A percentile compares a stretch with the other conserved stretches of the same genome.
phyloP scores from a whole-genome alignment of 2,113 vertebrate genomes.

The Ceyx melanurus region DNA sequence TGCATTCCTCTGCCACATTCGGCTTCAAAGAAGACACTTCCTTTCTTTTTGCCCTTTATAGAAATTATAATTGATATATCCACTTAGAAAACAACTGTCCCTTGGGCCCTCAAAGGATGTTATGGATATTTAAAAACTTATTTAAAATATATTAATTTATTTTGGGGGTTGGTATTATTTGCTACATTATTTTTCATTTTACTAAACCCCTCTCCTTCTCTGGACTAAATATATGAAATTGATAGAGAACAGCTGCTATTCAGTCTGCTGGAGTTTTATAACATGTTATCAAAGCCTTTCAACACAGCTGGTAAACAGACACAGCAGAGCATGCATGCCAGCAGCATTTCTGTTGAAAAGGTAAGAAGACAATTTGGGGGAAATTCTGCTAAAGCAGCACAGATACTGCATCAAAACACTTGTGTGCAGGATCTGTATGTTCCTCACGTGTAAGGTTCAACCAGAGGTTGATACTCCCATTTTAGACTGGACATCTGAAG shows the following conservation, averaged over 20 bases:
- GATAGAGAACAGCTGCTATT: conserved; percentile 70
- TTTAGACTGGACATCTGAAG: not conserved
- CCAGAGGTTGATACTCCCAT: not conserved
- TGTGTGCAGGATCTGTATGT: not conserved
- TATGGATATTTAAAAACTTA: not conserved
- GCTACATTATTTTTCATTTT: conserved; percentile 10
- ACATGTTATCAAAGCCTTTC: conserved; percentile 73
- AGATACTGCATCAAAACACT: not conserved
- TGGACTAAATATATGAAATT: conserved; percentile 47
- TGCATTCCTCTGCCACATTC: not conserved
- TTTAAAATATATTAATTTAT: not conserved
- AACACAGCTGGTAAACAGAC: conserved; percentile 74
- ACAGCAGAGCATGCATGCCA: not conserved
- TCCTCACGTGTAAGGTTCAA: not conserved
- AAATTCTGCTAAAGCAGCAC: not conserved
- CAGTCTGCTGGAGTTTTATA: conserved; percentile 60
- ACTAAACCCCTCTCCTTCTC: not conserved
- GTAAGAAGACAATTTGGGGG: not conserved
- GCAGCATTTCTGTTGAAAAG: conserved; percentile 13
- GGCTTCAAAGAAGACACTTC: not conserved
- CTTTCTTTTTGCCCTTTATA: not conserved
- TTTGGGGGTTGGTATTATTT: not conserved
- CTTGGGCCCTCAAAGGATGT: not conserved
- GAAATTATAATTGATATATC: not conserved
- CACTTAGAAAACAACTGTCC: not conserved